Evolutionary conservation across 2,888 invertebrate genomes (phyloP), one percentile per base, ranked within the genome.

Genomic region (Ypsolopha scabrella): DNA sequence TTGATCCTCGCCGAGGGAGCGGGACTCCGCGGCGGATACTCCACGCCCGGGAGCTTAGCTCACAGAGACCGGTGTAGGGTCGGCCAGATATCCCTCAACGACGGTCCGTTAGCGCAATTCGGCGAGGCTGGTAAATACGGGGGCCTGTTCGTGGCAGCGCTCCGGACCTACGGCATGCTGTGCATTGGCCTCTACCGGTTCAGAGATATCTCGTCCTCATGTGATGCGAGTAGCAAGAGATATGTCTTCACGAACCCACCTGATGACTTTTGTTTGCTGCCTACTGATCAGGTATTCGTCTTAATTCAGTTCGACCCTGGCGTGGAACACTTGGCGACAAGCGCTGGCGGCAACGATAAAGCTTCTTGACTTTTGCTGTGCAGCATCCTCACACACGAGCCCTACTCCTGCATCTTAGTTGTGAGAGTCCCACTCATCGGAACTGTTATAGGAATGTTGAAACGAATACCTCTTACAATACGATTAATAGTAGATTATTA

Each of bases 241-340:
- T 99, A 99, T 87, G 99, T 99, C 79, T 98, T 99, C 85, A 99
- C 99, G 52, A 99, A 99, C 90, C 99, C 99, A 69, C 98, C 99
- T 52, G 97, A 98, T 83, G 98, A 99, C 88, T 97, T 99, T 87
- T 94, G 94, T 62, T 88, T 99, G 78, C 89, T 98, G 81, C 96
- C 96, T 60, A 98, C 98, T 64, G 99, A 99, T 90, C 97, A 98
- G 93, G 97, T 98, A 73, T 98, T 97, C 89, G 98, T 98, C 70
- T 89, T 98, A 80, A 97, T 98, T 95, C 98, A 98, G 88, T 98
- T 98, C 88, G 98, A 98, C 88, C 98, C 97, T 55, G 98, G 98
- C 75, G 90, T 98, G 77, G 98, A 98, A 88, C 98, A 98, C 88
- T 68, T 75, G 43, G 74, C 72, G 52, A 65, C 76, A 55, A 77